Percentiles rank a stretch among this genome's conserved stretches.
Conservation (phyloP, 1,140 invertebrate species). For the Drosophila suzukii region DNA sequence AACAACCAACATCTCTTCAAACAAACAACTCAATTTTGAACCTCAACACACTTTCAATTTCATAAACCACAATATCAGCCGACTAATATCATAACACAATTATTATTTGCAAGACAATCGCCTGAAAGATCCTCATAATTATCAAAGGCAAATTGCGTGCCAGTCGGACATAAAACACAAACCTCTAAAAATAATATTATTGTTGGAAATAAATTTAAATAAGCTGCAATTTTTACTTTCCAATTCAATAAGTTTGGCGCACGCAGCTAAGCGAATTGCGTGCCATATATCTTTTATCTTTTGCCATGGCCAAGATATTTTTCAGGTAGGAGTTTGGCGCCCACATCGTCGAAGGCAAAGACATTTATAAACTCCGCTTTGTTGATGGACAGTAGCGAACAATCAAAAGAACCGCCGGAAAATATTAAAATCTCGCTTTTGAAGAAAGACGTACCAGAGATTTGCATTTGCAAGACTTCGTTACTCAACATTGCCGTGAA, state of each 20-base stretch:
- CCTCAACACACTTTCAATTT: constrained; percentile 53
- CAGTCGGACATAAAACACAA: constrained; percentile 44
- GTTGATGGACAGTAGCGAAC: constrained; percentile 54
- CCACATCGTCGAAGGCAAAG: constrained; percentile 19
- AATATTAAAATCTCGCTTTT: constrained; percentile 43
- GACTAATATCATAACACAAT: constrained; percentile 53
- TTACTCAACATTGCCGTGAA: constrained; percentile 46
- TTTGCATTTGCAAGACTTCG: constrained; percentile 31
- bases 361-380: constrained; percentile 46
- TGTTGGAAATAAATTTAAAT: constrained; percentile 75
- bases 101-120: constrained; percentile 44
- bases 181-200: constrained; percentile 53
- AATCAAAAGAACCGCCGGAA: constrained; percentile 46
- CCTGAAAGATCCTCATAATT: constrained; percentile 60
- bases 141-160: constrained; percentile 62
- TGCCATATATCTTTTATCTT: constrained; percentile 51
- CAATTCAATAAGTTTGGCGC: constrained; percentile 75
- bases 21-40: constrained; percentile 54
- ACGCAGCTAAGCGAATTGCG: constrained; percentile 62
- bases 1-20: constrained; percentile 7
- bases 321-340: constrained; percentile 32
- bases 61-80: constrained; percentile 49
- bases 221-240: constrained; percentile 77
- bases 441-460: constrained; percentile 26
- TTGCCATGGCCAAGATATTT: constrained; percentile 19